Base-by-base conservation (phyloP, 2,888 invertebrate genomes). In the Pyrgus malvae region DNA sequence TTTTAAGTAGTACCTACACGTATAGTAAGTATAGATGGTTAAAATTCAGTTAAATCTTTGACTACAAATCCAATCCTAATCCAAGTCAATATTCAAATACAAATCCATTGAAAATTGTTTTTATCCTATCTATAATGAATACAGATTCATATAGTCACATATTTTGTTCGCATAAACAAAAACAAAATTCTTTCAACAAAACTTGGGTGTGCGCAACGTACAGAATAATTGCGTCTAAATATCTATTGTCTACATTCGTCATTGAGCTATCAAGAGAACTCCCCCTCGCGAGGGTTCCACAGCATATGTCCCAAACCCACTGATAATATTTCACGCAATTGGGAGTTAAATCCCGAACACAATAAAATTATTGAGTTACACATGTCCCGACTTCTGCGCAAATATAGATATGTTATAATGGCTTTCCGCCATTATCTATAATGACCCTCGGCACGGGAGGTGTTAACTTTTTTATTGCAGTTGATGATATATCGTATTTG, bases 341-440 rank as follows among this genome's bases (percentile, higher is more conserved):
- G 80, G 77, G 65, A 73, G 66, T 74, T 64, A 77, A 83, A 83
- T 78, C 79, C 79, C 80, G 66, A 60, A 64, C 69, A 76, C 75
- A 79, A 82, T 78, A 62, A 74, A 69, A 79, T 83, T 80, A 81
- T 79, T 74, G 74, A 79, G 79, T 78, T 81, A 84, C 84, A 83
- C 78, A 83, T 83, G 82, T 82, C 78, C 69, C 69, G 62, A 69
- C 48, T 63, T 67, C 59, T 84, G 84, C 70, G 66, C 82, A 86
- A 84, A 86, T 74, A 88, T 62, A 86, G 86, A 88, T 86, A 87
- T 76, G 76, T 74, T 80, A 80, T 80, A 79, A 83, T 79, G 76
- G 76, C 72, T 70, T 67, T 67, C 61, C 57, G 69, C 75, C 72
- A 79, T 83, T 82, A 79, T 69, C 72, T 72, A 60, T 76, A 79